Conservation (phyloP, 1,140 invertebrate species). For the Cheumatopsyche charites region DNA sequence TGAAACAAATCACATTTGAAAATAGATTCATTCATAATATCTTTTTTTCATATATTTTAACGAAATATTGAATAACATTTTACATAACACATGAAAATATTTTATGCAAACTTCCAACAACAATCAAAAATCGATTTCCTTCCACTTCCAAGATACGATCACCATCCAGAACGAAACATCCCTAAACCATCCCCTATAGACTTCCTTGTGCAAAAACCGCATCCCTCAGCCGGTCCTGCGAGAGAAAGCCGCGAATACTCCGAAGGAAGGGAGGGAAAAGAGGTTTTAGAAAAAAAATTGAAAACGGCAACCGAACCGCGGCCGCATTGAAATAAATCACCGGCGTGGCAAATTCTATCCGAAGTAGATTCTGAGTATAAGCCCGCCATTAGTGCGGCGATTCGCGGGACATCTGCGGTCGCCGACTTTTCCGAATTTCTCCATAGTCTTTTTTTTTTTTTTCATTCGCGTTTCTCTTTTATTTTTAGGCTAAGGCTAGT, state of each 20-base stretch:
- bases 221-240: too few species aligned
- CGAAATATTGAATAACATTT: too few species aligned
- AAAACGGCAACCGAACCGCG: constrained; percentile 2
- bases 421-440: constrained; percentile 5
- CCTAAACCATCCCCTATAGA: too few species aligned
- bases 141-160: too few species aligned
- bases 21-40: too few species aligned
- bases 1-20: too few species aligned
- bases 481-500: neutral
- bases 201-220: too few species aligned
- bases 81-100: too few species aligned
- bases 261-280: neutral
- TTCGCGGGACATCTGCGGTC: constrained; percentile 34
- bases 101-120: too few species aligned
- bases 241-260: constrained; percentile 18
- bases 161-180: too few species aligned
- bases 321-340: constrained; percentile 43
- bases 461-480: constrained; percentile 23
- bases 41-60: too few species aligned
- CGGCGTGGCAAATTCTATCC: constrained; percentile 36
- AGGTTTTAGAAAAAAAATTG: constrained; percentile 16
- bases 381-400: constrained; percentile 37
- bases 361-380: constrained; percentile 36
- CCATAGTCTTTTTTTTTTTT: constrained; percentile 5
- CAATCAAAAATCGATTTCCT: too few species aligned